Base-by-base conservation (phyloP, 1,140 invertebrate genomes). In the Drosophila murphyi region DNA sequence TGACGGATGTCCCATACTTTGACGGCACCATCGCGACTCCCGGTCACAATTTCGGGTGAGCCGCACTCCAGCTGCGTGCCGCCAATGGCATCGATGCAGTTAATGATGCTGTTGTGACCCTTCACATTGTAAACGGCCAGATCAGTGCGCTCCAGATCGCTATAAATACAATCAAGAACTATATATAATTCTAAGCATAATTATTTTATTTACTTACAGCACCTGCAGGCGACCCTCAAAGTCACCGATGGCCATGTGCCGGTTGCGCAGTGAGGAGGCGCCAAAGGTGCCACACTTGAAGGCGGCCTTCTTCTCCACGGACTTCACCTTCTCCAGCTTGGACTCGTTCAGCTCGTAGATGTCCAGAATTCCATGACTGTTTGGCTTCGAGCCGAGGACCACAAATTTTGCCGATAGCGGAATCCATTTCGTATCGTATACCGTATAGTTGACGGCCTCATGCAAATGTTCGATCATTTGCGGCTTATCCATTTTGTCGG, bases 1-100 rank as follows among this genome's bases (percentile, higher is more conserved):
- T 98, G 97, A 4, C 98, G 94, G 4, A 96, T 95, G 93, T 99
- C 98, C 98, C 98, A 99, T 0, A 99, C 95, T 94, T 98, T 99
- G 0, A 99, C 98, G 77, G 94, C 95, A 3, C 98, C 98, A 95
- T 99, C 98, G 93, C 96, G 94, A 77, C 97, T 97, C 8, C 97
- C 98, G 12, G 98, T 99, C 1, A 96, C 97, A 78, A 99, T 96
- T 95, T 99, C 98, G 31, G 98, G 97, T 5, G 98, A 97, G 29
- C 97, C 98, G 93, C 96, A 97, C 45, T 97, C 96, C 12, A 96
- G 92, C 52, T 93, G 95, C 28, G 95, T 95, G 5, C 98, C 98
- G n/a, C 96, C 97, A 72, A 99, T 95, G 10, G 97, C 98, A 94
- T 99, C 98, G 72, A 99, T 97, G 29, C 95, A 93, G 93, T 99